These are phyloP conservation scores for Pollenia angustigena DNA, from an alignment of 2,888 invertebrate species.

Conservation along the genomic window DNA sequence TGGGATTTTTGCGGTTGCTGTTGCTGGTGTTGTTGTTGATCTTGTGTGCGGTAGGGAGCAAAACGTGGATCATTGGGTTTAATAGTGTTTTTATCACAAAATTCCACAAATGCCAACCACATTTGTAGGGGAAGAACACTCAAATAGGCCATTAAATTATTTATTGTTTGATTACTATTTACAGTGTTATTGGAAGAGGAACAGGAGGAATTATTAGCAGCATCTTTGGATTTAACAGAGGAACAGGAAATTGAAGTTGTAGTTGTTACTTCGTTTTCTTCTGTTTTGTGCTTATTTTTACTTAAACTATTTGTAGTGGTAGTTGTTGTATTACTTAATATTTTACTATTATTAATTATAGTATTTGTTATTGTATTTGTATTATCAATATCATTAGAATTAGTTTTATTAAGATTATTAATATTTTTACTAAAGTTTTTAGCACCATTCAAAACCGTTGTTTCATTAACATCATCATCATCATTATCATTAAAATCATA, in stretches of 20 bases:
- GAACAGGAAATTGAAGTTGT: conserved; percentile 6
- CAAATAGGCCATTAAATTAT: conserved; percentile 39
- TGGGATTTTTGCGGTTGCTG: conserved; percentile 37
- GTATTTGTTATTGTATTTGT: conserved; percentile 35
- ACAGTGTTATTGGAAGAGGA: neutral
- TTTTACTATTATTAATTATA: conserved; percentile 69
- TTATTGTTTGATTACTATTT: conserved; percentile 33
- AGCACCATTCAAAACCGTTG: conserved; percentile 79
- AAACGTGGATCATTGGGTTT: conserved; percentile 75
- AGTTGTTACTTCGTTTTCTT: conserved; percentile 31
- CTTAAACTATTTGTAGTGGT: conserved; percentile 67
- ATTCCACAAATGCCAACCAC: conserved; percentile 75
- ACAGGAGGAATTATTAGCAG: neutral
- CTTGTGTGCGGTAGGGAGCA: conserved; percentile 41
- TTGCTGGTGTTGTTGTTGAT: neutral
- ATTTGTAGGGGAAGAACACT: conserved; percentile 66
- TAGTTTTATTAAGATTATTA: conserved; percentile 30
- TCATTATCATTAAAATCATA: conserved; percentile 51
- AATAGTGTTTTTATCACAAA: conserved; percentile 76
- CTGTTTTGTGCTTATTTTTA: conserved; percentile 60
- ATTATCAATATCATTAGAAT: conserved; percentile 40
- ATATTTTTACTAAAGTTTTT: conserved; percentile 75
- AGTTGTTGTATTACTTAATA: conserved; percentile 60
- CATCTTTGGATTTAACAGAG: conserved; percentile 5
- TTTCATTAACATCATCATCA: conserved; percentile 65